These are phyloP conservation scores for Lophotriccus pileatus DNA, from an alignment of 2,797 vertebrate genomes.

Conservation along the genomic window DNA sequence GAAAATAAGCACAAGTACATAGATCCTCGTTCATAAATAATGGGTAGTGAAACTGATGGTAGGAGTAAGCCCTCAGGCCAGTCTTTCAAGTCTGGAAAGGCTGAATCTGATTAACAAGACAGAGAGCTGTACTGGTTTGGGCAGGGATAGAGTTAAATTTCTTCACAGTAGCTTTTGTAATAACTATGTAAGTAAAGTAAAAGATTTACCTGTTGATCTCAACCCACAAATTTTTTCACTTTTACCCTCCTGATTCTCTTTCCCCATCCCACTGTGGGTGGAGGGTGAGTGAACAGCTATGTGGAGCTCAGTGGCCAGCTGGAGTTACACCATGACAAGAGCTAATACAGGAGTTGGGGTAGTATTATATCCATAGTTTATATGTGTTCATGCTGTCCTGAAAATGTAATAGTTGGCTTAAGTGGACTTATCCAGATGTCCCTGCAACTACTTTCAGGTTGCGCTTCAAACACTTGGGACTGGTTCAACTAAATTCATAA, in stretches of 20 bases:
- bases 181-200: neutral
- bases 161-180: neutral
- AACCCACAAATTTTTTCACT: neutral
- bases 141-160: neutral
- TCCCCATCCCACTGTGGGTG: neutral
- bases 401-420: neutral
- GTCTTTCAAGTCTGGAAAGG: neutral
- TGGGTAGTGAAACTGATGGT: neutral
- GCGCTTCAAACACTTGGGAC: neutral
- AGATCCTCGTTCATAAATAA: neutral
- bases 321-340: neutral
- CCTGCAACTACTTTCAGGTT: neutral
- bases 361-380: neutral
- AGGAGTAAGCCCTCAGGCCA: neutral
- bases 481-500: neutral
- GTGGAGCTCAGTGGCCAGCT: neutral
- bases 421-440: neutral
- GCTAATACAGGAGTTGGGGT: neutral
- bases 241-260: neutral
- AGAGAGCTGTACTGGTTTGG: neutral
- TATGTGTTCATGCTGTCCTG: rapidly evolving
- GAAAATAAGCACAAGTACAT: neutral
- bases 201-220: neutral
- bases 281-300: neutral
- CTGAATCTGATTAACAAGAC: neutral